Conservation (phyloP, 2,888 invertebrate species). For the Onchidella celtica region DNA sequence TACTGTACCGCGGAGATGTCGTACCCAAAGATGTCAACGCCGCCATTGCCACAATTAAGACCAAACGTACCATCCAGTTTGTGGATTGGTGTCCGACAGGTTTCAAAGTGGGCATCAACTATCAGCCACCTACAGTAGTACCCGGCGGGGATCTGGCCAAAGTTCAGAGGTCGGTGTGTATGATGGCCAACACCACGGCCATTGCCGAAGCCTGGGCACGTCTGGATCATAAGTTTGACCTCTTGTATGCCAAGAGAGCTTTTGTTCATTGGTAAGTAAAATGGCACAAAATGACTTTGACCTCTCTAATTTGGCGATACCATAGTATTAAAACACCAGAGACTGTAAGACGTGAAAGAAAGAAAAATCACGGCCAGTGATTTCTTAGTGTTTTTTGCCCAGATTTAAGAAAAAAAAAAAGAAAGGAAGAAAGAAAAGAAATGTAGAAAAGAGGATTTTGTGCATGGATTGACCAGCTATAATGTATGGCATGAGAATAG, state of each 20-base stretch:
- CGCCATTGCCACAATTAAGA: slow-evolving; percentile 75
- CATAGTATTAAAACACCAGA: too few relatives aligned
- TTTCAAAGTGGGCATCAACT: slow-evolving; percentile 88
- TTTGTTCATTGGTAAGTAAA: slow-evolving; percentile 36
- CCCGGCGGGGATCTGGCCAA: slow-evolving; percentile 42
- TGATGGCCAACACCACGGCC: slow-evolving; percentile 42
- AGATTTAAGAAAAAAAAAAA: too few relatives aligned
- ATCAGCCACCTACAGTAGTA: slow-evolving; percentile 82
- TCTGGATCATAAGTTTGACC: slow-evolving; percentile 40
- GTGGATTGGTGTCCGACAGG: slow-evolving; percentile 73
- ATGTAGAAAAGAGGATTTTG: too few relatives aligned
- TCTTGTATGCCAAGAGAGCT: slow-evolving; percentile 33
- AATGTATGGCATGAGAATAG: too few relatives aligned
- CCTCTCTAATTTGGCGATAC: too few relatives aligned
- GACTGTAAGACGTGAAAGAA: too few relatives aligned
- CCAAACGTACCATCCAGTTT: slow-evolving; percentile 74
- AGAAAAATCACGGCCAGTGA: too few relatives aligned
- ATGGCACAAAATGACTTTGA: not conserved
- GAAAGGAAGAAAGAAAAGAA: too few relatives aligned
- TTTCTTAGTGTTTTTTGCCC: too few relatives aligned
- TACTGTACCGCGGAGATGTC: slow-evolving; percentile 76
- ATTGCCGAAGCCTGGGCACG: slow-evolving; percentile 38
- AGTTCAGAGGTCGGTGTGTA: slow-evolving; percentile 36
- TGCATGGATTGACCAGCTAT: too few relatives aligned
- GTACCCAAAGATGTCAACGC: slow-evolving; percentile 77